phyloP scores from a whole-genome alignment of 2,888 invertebrate genomes.

The Epirrita christyi region DNA sequence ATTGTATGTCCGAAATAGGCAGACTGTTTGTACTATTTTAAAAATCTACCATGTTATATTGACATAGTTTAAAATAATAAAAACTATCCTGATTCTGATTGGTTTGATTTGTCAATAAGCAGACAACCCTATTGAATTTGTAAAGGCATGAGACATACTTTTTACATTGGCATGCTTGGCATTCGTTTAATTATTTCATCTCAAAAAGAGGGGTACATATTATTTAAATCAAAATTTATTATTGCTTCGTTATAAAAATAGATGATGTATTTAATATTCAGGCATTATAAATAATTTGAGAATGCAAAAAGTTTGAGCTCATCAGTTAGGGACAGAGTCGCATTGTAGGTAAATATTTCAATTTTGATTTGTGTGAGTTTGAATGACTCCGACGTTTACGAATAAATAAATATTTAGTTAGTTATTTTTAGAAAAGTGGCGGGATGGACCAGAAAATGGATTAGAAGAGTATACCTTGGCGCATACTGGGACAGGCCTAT shows the following conservation, averaged over 20 bases:
- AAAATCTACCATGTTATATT: no score
- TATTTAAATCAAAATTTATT: constrained; percentile 77
- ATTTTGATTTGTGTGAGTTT: constrained; percentile 42
- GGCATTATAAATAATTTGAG: constrained; percentile 55
- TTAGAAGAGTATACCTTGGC: no score
- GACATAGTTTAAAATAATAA: no score
- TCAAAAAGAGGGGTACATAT: constrained; percentile 67
- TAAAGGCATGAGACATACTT: constrained; percentile 43
- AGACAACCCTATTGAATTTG: constrained; percentile 35
- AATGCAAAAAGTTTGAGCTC: constrained; percentile 58
- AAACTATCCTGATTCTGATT: no score
- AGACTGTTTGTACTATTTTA: no score
- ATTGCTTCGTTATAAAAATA: constrained; percentile 63
- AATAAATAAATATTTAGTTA: no score
- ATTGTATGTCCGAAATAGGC: no score
- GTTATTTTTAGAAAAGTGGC: no score
- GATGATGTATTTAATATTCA: constrained; percentile 53
- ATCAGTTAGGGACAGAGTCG: constrained; percentile 52
- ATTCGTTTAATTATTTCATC: constrained; percentile 72
- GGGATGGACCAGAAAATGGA: no score
- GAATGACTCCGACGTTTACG: constrained; percentile 11
- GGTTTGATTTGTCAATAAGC: constrained; percentile 10
- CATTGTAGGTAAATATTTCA: constrained; percentile 36
- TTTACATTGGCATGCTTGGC: constrained; percentile 66
- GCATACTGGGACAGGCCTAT: no score